Base-by-base conservation (phyloP, 2,113 vertebrate genomes). In the Dolichallabes microphthalmus region DNA sequence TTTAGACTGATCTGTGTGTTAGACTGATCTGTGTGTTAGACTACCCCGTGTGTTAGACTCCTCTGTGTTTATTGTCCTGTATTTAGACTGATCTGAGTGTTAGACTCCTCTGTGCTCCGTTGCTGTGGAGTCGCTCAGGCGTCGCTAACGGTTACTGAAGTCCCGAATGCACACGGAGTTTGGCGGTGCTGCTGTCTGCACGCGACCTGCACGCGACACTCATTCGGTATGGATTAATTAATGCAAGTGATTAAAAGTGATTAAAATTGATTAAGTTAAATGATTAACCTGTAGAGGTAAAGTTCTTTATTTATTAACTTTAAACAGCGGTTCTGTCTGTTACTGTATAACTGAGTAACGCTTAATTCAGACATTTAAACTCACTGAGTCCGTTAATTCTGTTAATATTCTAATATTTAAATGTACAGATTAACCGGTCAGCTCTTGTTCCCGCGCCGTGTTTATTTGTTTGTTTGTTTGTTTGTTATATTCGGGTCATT, bases 131-230 rank as follows among this genome's bases (percentile, higher is more conserved):
- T 50, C 45, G 11, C 13, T n/a, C 27, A 52, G 71, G 35, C 19
- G 78, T 86, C 25, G 35, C 77, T 81, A 74, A 50, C 8, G 30
- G 85, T 79, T 74, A 80, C 77, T 3, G 5, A 10, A 3, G n/a
- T 22, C 85, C 66, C 66, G 78, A 68, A 81, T 74, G 35, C 19
- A n/a, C 22, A 53, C 3, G 15, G 12, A 2, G 25, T 19, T n/a
- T n/a, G n/a, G n/a, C n/a, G n/a, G n/a, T n/a, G n/a, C n/a, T n/a
- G n/a, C n/a, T n/a, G n/a, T n/a, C 5, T 4, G 32, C 58, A n/a
- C 45, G 73, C 45, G 73, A 52, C 11, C 12, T 57, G 30, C 77
- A 15, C 57, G 27, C 20, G 32, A 45, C 45, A 8, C n/a, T 9
- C 10, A 35, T 20, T 0, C 8, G 30, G 30, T 19, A 12, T 11